Base-by-base conservation (phyloP, 2,113 vertebrate genomes). In the Dipodomys stephensi region DNA sequence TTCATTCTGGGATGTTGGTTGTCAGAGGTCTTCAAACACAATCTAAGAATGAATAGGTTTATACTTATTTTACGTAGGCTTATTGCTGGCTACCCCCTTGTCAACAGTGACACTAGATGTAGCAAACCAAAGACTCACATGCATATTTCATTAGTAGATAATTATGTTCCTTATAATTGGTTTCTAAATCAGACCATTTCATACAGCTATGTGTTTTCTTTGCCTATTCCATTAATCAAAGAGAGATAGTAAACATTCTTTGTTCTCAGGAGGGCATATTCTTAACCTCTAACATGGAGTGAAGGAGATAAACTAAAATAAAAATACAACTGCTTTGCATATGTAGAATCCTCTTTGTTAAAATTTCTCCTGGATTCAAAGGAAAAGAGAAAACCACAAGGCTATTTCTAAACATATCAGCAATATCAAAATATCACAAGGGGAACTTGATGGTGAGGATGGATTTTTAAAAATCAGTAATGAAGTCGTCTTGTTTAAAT, bases 151-250 rank as follows among this genome's bases (percentile, higher is more conserved):
- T 94, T 94, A 95, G 90, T 46, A 95, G 87, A 87, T 94, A 95
- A 95, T 95, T 95, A 84, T 73, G 49, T 78, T 91, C 87, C 79
- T 95, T 88, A 90, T 97, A 95, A 96, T 85, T 97, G 90, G 92
- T 90, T 97, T 97, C 93, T 95, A 95, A 95, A 90, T 93, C 90
- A 95, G 94, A 86, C 90, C 82, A 74, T 94, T 96, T 95, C 91
- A 93, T 93, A 95, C 77, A 82, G 94, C 95, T 81, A 96, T 8
- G 88, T 83, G 74, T 94, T 95, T 92, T 91, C 90, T 94, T 92
- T 94, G 89, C 90, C 82, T 94, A n/a, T 68, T 90, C 65, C 53
- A 19, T 88, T 72, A 71, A 84, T 79, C 4, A 13, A 57, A 23
- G 88, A 95, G 83, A 91, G 87, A 90, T 39, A 95, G 65, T 83